Conservation (phyloP, 2,797 vertebrate genomes). For the Epinephelus coioides region DNA sequence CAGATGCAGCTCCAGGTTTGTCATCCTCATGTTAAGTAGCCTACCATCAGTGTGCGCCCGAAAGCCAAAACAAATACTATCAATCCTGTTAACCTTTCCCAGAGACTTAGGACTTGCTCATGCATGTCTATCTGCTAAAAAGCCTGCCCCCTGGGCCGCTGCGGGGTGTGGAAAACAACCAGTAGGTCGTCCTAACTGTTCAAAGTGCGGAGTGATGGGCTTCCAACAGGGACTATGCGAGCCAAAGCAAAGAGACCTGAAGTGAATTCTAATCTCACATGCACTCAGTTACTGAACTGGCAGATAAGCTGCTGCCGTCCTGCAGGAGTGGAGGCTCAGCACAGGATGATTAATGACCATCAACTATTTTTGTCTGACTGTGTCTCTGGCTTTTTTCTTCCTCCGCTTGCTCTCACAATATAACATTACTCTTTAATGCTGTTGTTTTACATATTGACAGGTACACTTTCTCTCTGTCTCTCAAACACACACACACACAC, state of each 20-base stretch:
- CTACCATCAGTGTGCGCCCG: constrained; percentile 34
- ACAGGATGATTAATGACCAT: constrained; percentile 50
- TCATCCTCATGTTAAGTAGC: constrained; percentile 44
- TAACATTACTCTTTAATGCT: constrained; percentile 8
- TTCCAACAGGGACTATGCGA: constrained; percentile 57
- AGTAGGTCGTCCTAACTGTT: constrained; percentile 46
- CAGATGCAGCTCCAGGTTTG: constrained; percentile 32
- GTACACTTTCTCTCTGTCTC: not conserved
- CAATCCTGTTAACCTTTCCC: constrained; percentile 46
- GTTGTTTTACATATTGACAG: constrained; percentile 21
- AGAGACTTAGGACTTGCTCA: constrained; percentile 45
- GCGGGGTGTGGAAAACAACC: constrained; percentile 58
- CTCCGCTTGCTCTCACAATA: constrained; percentile 1
- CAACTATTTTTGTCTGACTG: constrained; percentile 40
- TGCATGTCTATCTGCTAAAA: constrained; percentile 53
- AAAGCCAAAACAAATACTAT: constrained; percentile 64
- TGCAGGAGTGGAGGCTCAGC: constrained; percentile 25
- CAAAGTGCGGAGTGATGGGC: constrained; percentile 55
- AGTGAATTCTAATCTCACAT: constrained; percentile 67
- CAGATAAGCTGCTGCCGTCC: constrained; percentile 29
- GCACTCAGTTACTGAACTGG: constrained; percentile 29
- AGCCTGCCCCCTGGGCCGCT: constrained; percentile 22
- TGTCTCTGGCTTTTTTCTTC: constrained; percentile 19
- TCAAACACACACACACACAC: not conserved
- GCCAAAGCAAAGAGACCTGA: constrained; percentile 69